These are phyloP conservation scores for Brachycybe producta DNA, from an alignment of 2,888 invertebrate species.

Conservation along the genomic window DNA sequence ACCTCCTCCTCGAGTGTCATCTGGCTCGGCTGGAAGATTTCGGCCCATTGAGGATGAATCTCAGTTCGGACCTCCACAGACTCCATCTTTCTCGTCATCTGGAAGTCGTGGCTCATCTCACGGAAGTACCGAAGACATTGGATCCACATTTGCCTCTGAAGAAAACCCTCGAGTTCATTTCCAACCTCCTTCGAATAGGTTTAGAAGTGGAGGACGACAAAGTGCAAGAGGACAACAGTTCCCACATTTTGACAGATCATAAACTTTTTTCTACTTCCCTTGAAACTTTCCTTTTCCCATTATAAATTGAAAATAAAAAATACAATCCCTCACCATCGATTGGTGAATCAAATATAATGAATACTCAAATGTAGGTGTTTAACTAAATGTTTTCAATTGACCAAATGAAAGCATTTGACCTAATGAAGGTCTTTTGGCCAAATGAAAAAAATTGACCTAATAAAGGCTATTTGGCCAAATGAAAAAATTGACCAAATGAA, in stretches of 20 bases:
- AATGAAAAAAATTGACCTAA: too few species aligned
- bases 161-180: background rate
- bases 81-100: background rate
- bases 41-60: conserved; percentile 1
- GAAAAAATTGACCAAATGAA: too few species aligned
- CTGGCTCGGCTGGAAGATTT: background rate
- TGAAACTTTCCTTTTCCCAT: too few species aligned
- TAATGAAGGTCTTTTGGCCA: too few species aligned
- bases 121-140: background rate
- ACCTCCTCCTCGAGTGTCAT: background rate
- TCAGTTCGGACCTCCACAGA: background rate
- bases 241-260: conserved; percentile 3
- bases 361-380: too few species aligned
- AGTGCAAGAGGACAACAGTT: conserved; percentile 2
- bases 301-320: too few species aligned
- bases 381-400: too few species aligned
- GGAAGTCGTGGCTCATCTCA: conserved; percentile 3
- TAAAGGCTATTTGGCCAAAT: too few species aligned
- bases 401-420: too few species aligned
- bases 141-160: conserved; percentile 1
- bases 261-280: too few species aligned
- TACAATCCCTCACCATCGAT: too few species aligned
- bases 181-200: background rate
- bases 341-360: too few species aligned
- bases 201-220: conserved; percentile 7